Conservation (phyloP, 2,113 vertebrate species). For the Riparia riparia region DNA sequence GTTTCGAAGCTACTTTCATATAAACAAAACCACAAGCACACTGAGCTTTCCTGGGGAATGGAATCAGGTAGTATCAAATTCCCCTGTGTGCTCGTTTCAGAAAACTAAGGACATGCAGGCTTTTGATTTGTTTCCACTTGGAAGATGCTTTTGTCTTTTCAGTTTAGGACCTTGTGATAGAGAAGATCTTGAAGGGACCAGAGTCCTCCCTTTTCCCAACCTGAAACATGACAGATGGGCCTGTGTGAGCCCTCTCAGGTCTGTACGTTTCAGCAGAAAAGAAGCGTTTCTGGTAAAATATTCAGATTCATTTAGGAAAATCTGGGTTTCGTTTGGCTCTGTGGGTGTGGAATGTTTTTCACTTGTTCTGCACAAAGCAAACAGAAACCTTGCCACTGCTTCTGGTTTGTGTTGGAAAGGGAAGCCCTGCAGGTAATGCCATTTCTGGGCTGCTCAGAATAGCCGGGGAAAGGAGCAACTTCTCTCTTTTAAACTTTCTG, state of each 20-base stretch:
- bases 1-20: background rate
- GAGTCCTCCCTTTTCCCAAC: background rate
- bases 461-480: background rate
- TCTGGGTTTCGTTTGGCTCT: background rate
- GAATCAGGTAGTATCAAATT: background rate
- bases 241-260: background rate
- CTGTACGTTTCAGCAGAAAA: background rate
- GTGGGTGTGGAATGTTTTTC: background rate
- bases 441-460: background rate
- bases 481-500: background rate
- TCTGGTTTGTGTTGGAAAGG: constrained; percentile 32
- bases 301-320: background rate
- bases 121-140: background rate
- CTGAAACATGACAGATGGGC: background rate
- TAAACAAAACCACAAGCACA: background rate
- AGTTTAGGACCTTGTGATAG: background rate
- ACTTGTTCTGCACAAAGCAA: background rate
- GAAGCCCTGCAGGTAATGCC: background rate
- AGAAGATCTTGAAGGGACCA: background rate
- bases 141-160: background rate
- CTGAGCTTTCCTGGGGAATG: background rate
- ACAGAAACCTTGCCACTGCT: background rate
- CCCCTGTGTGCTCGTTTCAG: background rate
- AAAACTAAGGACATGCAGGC: background rate
- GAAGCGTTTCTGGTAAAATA: background rate